Percentiles rank a stretch among this genome's conserved stretches.
Evolutionary conservation across 2,888 invertebrate species (phyloP).

Genomic region (Eupithecia exiguata): DNA sequence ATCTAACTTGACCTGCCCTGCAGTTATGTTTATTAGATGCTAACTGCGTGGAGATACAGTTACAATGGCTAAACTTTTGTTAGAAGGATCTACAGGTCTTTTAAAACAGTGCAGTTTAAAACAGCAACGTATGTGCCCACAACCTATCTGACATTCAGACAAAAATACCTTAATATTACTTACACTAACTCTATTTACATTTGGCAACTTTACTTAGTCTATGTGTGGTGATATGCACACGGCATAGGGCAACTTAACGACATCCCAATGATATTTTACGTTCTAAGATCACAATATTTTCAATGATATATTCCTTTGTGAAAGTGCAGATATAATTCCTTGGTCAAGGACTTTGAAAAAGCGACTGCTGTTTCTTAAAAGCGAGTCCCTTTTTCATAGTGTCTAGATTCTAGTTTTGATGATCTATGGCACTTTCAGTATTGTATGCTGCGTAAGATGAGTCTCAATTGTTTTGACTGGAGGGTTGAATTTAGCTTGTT

Average conservation of each 20-base stretch:
- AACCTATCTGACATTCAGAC: conserved; percentile 66
- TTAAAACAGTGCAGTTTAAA: conserved; percentile 28
- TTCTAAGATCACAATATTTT: conserved; percentile 74
- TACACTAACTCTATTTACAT: conserved; percentile 70
- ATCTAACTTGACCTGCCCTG: not conserved
- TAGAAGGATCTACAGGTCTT: conserved; percentile 16
- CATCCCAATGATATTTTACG: conserved; percentile 72
- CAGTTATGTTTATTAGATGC: not conserved
- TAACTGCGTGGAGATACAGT: not conserved
- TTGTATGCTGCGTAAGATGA: conserved; percentile 40
- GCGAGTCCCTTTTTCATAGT: conserved; percentile 15
- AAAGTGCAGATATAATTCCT: conserved; percentile 28
- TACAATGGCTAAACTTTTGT: not conserved
- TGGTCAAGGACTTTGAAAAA: conserved; percentile 16
- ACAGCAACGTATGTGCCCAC: conserved; percentile 58
- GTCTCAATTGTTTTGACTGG: conserved; percentile 40
- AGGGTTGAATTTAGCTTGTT: conserved; percentile 12
- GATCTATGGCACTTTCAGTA: conserved; percentile 39
- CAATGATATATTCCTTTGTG: conserved; percentile 64
- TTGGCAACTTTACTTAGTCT: conserved; percentile 81
- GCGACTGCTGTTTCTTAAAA: conserved; percentile 11
- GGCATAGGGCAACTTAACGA: conserved; percentile 68
- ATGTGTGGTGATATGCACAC: conserved; percentile 79
- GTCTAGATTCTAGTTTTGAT: conserved; percentile 12
- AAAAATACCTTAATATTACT: conserved; percentile 55